Base-by-base conservation (phyloP, 2,888 invertebrate species). In the Furcula furcula region DNA sequence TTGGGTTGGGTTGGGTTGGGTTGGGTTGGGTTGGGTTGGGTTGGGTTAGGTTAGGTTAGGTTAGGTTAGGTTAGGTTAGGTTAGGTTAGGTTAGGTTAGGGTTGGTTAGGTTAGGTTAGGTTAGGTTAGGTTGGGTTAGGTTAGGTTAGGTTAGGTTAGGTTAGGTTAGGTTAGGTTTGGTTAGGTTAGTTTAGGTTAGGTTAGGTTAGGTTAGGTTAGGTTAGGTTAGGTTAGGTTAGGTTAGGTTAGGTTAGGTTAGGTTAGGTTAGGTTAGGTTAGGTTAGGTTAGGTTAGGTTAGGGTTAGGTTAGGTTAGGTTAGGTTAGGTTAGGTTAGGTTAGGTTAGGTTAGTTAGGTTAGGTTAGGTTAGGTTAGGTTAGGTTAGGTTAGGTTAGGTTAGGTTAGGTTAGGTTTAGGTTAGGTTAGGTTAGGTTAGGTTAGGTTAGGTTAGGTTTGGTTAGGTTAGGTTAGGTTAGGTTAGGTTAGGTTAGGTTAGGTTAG, bases 381-480 rank as follows among this genome's bases (percentile, higher is more conserved):
- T 46, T 53, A 48, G 46, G 48, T 46, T 52, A 47, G 49, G 53
- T 49, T 53, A 50, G 50, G 50, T 49, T 47, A 43, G 45, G 46
- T 40, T 45, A 46, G 46, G 49, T 46, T n/a, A n/a, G n/a, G n/a
- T n/a, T n/a, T n/a, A n/a, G n/a, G n/a, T n/a, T n/a, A n/a, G n/a
- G n/a, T n/a, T 49, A 47, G 49, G 53, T 46, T 53, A 48, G 47
- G 53, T 49, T 53, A 53, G 53, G 53, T 53, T 53, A 53, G 53
- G 53, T 53, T 50, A 42, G 51, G 42, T 47, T 45, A 45, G 46
- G 40, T 44, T 39, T 39, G 49, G 46, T 50, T 46, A 46, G 49
- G 47, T 51, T 47, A 46, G 46, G 47, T 46, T 46, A 39, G 47
- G 40, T 46, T 39, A 37, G 43, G 39, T 45, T 46, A 37, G 43